phyloP scores from a whole-genome alignment of 2,113 vertebrate species.

The Grus americana region DNA sequence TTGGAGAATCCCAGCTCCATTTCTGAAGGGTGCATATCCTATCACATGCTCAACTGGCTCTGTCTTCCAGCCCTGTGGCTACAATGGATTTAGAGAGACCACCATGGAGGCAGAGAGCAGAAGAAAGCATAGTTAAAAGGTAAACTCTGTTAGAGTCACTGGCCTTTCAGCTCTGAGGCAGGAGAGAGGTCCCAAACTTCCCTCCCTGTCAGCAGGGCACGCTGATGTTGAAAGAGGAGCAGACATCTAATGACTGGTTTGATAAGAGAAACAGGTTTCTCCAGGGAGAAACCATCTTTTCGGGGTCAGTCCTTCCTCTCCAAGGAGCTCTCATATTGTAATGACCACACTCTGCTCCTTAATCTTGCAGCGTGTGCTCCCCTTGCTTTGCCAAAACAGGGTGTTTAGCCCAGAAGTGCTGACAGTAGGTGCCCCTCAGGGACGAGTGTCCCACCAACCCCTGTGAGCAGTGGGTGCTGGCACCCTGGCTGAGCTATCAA shows the following conservation, averaged over 20 bases:
- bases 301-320: background rate
- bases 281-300: background rate
- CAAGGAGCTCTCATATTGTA: background rate
- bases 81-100: background rate
- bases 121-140: background rate
- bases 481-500: background rate
- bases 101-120: background rate
- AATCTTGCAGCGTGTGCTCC: background rate
- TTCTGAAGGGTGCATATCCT: background rate
- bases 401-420: background rate
- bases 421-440: background rate
- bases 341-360: background rate
- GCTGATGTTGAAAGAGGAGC: background rate
- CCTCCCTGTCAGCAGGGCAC: background rate
- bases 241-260: background rate
- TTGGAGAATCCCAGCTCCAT: background rate
- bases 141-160: background rate
- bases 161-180: background rate
- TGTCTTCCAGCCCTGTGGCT: background rate
- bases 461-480: background rate
- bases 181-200: background rate
- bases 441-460: background rate
- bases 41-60: background rate
- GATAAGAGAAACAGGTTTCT: background rate
- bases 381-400: background rate